Percentiles rank a stretch among this genome's conserved stretches.
Evolutionary conservation across 2,888 invertebrate genomes (phyloP).

Genomic region (Oxystoma pomonae): DNA sequence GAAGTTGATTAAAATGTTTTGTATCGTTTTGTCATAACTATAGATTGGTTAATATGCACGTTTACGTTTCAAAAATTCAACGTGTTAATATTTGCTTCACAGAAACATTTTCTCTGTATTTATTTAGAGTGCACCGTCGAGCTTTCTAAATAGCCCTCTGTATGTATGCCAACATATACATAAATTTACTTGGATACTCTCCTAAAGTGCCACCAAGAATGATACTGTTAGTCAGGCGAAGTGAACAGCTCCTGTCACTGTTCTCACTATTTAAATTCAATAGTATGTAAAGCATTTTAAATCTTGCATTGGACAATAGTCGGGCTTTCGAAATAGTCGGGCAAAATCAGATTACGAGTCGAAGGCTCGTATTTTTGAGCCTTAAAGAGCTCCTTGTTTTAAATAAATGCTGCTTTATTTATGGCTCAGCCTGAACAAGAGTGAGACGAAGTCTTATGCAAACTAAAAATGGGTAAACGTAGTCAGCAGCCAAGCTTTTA

Average conservation of each 20-base stretch:
- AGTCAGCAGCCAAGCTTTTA: neutral
- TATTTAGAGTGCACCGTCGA: no score
- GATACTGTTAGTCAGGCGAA: slow-evolving; percentile 23
- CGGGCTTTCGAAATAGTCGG: neutral
- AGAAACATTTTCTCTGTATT: no score
- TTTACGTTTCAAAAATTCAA: no score
- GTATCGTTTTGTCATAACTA: no score
- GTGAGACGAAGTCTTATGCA: neutral
- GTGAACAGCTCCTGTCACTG: slow-evolving; percentile 27
- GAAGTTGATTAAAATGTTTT: no score
- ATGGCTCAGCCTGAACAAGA: neutral
- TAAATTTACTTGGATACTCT: slow-evolving; percentile 8
- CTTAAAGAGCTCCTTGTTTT: neutral
- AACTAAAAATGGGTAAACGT: neutral
- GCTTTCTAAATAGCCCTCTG: no score
- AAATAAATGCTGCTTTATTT: neutral
- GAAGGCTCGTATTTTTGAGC: neutral
- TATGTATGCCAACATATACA: neutral
- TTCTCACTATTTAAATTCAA: slow-evolving; percentile 33
- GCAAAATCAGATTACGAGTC: neutral
- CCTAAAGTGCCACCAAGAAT: slow-evolving; percentile 29
- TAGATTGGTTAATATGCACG: no score
- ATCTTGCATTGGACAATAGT: neutral
- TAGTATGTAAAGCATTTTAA: slow-evolving; percentile 29
- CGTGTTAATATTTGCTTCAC: no score